phyloP scores from a whole-genome alignment of 2,797 vertebrate genomes.

The Neopelma chrysocephalum region DNA sequence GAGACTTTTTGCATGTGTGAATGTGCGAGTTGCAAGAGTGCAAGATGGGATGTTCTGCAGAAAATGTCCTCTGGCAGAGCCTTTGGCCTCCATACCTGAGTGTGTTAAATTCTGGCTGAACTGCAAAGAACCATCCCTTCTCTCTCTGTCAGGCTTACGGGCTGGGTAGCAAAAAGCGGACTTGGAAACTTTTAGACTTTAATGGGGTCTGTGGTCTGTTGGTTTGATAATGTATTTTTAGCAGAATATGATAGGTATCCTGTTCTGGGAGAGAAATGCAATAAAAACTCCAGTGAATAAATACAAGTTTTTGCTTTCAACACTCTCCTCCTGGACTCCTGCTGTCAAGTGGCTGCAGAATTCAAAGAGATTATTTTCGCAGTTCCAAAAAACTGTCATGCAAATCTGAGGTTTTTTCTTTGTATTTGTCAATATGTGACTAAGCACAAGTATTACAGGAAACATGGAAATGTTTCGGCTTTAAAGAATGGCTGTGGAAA shows the following conservation, averaged over 20 bases:
- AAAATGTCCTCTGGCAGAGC: background rate
- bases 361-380: slow-evolving; percentile 2
- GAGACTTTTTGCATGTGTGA: background rate
- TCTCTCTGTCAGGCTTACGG: background rate
- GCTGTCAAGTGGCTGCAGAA: slow-evolving; percentile 34
- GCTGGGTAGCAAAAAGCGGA: background rate
- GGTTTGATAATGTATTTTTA: background rate
- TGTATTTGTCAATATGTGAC: slow-evolving; percentile 62
- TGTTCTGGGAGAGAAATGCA: background rate
- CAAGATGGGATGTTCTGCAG: background rate
- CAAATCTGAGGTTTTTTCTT: slow-evolving; percentile 16
- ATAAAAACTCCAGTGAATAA: slow-evolving; percentile 23
- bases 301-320: slow-evolving; percentile 40
- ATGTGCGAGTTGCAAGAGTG: background rate
- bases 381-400: slow-evolving; percentile 40
- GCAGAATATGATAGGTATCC: background rate
- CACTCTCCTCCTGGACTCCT: slow-evolving; percentile 31
- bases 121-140: background rate
- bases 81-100: background rate
- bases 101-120: background rate
- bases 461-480: slow-evolving; percentile 52
- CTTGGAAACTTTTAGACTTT: background rate
- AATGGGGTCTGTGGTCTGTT: background rate
- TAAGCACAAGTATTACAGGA: slow-evolving; percentile 64
- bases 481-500: slow-evolving; percentile 48